A percentile compares a stretch with the other conserved stretches of the same genome.
phyloP scores from a whole-genome alignment of 2,113 vertebrate genomes.

The Centropristis striata region DNA sequence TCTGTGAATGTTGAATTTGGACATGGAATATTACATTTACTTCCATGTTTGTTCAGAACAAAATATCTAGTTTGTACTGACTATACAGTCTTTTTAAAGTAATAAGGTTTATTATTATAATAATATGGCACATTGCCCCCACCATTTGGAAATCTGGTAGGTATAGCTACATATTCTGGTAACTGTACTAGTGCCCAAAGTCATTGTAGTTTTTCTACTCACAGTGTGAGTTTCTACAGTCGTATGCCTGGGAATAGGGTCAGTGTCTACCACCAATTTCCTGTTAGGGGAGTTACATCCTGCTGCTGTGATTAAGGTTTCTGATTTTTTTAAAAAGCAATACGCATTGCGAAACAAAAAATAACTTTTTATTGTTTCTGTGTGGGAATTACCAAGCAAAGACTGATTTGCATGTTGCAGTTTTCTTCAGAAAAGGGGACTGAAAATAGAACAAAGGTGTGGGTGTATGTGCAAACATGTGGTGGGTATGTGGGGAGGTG shows the following conservation, averaged over 20 bases:
- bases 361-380: not conserved
- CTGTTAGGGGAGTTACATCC: not conserved
- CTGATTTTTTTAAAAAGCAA: not conserved
- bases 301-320: not conserved
- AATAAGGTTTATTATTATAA: not conserved
- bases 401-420: constrained; percentile 45
- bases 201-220: not conserved
- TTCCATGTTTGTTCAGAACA: too few relatives aligned
- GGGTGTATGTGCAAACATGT: constrained; percentile 44
- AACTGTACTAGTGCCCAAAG: not conserved
- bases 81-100: not conserved
- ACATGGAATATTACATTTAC: too few relatives aligned
- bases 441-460: not conserved
- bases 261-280: not conserved
- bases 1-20: too few relatives aligned
- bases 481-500: constrained; percentile 30
- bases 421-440: constrained; percentile 25
- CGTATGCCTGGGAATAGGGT: not conserved
- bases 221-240: not conserved
- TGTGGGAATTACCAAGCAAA: constrained; percentile 23
- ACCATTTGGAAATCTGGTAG: not conserved
- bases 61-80: too few relatives aligned
- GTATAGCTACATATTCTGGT: too few relatives aligned
- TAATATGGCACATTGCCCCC: not conserved
- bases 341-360: not conserved